Evolutionary conservation across 2,888 invertebrate genomes (phyloP).

Genomic region (Tipula helvola): DNA sequence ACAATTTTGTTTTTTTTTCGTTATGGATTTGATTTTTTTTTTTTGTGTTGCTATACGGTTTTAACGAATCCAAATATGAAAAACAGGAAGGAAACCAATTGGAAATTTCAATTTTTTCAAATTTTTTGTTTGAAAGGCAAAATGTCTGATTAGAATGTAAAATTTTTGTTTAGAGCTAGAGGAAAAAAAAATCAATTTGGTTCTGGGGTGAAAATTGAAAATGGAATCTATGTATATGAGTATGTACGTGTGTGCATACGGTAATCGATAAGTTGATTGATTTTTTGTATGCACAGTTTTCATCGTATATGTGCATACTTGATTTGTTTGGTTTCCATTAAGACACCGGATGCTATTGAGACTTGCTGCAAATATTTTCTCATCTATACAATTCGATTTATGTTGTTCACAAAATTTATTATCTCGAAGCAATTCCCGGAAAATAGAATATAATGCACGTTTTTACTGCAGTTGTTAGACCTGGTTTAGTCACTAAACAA

Average conservation of each 20-base stretch:
- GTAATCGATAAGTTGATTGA: background rate
- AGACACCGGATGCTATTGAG: background rate
- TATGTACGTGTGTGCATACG: background rate
- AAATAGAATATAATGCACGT: too few relatives aligned
- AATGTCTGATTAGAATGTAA: background rate
- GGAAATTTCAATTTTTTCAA: background rate
- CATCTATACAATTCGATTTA: too few relatives aligned
- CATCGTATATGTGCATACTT: background rate
- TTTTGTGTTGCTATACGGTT: background rate
- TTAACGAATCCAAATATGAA: background rate
- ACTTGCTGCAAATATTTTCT: background rate
- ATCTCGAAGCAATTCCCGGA: too few relatives aligned
- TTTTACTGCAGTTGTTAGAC: too few relatives aligned
- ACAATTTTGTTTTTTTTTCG: background rate
- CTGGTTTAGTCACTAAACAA: too few relatives aligned
- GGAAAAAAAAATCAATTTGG: background rate
- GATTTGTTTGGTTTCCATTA: background rate
- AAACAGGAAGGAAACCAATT: background rate
- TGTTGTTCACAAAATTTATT: too few relatives aligned
- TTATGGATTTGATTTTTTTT: background rate
- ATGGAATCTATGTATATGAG: background rate
- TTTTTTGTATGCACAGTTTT: background rate
- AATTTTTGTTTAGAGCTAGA: background rate
- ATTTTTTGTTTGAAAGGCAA: background rate
- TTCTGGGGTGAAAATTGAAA: background rate